These are phyloP conservation scores for Xanthia icteritia DNA, from an alignment of 2,888 invertebrate species.

Conservation along the genomic window DNA sequence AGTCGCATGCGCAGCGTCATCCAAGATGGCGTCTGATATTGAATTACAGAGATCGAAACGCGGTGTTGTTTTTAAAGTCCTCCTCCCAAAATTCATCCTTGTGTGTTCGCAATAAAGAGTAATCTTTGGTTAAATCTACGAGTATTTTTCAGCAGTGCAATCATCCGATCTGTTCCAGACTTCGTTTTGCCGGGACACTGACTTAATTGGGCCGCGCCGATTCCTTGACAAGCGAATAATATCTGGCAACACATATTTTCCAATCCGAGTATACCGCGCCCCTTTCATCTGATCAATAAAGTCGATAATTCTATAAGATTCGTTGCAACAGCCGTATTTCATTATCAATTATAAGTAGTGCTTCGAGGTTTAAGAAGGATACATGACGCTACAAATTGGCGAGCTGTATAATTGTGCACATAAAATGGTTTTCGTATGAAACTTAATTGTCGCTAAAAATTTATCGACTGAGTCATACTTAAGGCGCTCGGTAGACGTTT, in stretches of 20 bases:
- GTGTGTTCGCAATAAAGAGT: constrained; percentile 63
- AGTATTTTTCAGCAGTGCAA: constrained; percentile 70
- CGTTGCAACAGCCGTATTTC: constrained; percentile 44
- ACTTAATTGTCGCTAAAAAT: constrained; percentile 56
- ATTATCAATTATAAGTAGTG: constrained; percentile 62
- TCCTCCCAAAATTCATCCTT: constrained; percentile 63
- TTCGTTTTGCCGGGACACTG: constrained; percentile 74
- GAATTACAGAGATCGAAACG: constrained; percentile 69
- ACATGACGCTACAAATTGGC: constrained; percentile 69
- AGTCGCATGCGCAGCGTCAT: constrained; percentile 67
- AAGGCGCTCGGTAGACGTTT: constrained; percentile 12
- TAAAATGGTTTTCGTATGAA: constrained; percentile 59
- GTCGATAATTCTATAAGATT: constrained; percentile 48
- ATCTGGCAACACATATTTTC: constrained; percentile 61
- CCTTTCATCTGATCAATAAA: constrained; percentile 49
- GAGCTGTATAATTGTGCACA: constrained; percentile 67
- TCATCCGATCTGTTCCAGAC: constrained; percentile 75
- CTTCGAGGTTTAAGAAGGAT: constrained; percentile 55
- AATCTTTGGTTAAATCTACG: constrained; percentile 60
- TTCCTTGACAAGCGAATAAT: constrained; percentile 76
- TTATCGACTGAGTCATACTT: constrained; percentile 47
- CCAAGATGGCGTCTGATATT: constrained; percentile 78
- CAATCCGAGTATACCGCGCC: constrained; percentile 35
- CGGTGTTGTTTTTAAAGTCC: constrained; percentile 59
- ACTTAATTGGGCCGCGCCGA: constrained; percentile 77